Percentiles rank a stretch among this genome's conserved stretches.
Conservation (phyloP, 2,113 vertebrate genomes). For the Ptychochromis oligacanthus region DNA sequence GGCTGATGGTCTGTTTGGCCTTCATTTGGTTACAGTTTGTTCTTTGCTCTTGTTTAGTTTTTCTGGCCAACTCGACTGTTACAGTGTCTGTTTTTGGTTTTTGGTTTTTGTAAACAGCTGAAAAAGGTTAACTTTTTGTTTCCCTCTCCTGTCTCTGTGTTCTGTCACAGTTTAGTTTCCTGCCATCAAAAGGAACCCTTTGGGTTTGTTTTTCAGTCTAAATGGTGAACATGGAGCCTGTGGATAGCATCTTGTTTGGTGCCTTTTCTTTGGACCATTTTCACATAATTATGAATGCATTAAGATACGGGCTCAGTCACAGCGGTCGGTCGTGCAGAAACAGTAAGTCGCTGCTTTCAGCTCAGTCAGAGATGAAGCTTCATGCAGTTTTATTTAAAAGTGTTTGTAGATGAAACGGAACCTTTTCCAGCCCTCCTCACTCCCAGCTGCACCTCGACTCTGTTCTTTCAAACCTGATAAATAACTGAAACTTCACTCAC, state of each 20-base stretch:
- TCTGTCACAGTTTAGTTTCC: neutral
- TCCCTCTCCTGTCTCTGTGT: too few species aligned
- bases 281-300: neutral
- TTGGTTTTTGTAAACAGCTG: rapidly evolving
- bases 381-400: neutral
- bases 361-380: neutral
- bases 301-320: rapidly evolving
- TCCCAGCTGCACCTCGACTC: neutral
- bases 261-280: neutral
- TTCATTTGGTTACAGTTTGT: neutral
- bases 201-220: neutral
- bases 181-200: neutral
- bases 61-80: neutral
- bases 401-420: neutral
- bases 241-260: neutral
- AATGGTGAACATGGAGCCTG: neutral
- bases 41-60: neutral
- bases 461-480: neutral
- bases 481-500: too few species aligned
- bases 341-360: neutral
- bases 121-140: too few species aligned
- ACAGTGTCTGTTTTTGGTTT: too few species aligned
- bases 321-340: neutral
- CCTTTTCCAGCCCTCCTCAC: neutral
- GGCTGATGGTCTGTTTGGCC: too few species aligned